phyloP scores from a whole-genome alignment of 2,888 invertebrate species.

The Automeris io region DNA sequence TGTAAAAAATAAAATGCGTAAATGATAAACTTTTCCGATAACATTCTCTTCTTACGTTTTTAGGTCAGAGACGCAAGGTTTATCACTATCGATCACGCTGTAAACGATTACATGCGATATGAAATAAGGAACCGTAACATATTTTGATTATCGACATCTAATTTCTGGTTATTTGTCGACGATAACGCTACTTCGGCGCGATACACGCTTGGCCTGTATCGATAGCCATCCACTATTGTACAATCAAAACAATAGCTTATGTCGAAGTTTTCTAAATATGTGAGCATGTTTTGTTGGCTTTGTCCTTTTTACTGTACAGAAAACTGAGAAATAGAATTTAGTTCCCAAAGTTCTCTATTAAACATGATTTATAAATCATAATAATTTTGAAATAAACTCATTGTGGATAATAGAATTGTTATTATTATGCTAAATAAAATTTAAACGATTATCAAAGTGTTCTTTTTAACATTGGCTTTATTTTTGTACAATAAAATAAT shows the following conservation, averaged over 20 bases:
- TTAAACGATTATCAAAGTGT: too few species aligned
- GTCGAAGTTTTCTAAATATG: too few species aligned
- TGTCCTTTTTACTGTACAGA: too few species aligned
- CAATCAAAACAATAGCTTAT: not conserved
- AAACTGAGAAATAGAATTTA: too few species aligned
- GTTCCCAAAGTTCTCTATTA: too few species aligned
- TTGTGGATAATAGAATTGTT: too few species aligned
- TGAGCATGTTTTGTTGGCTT: too few species aligned
- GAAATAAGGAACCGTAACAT: conserved; percentile 3
- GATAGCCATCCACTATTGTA: not conserved
- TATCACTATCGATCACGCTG: conserved; percentile 10
- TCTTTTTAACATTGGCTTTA: too few species aligned
- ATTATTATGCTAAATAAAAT: too few species aligned
- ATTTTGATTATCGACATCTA: not conserved
- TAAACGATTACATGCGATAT: not conserved
- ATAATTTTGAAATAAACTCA: too few species aligned
- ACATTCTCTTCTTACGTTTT: conserved; percentile 9
- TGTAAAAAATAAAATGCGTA: not conserved
- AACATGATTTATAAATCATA: too few species aligned
- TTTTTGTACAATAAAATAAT: too few species aligned
- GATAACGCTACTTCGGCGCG: not conserved
- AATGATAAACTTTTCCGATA: conserved; percentile 2
- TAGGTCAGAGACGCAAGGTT: conserved; percentile 14
- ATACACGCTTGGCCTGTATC: not conserved
- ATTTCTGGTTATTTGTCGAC: not conserved